Conservation (phyloP, 2,888 invertebrate species). For the Eulithis prunata region DNA sequence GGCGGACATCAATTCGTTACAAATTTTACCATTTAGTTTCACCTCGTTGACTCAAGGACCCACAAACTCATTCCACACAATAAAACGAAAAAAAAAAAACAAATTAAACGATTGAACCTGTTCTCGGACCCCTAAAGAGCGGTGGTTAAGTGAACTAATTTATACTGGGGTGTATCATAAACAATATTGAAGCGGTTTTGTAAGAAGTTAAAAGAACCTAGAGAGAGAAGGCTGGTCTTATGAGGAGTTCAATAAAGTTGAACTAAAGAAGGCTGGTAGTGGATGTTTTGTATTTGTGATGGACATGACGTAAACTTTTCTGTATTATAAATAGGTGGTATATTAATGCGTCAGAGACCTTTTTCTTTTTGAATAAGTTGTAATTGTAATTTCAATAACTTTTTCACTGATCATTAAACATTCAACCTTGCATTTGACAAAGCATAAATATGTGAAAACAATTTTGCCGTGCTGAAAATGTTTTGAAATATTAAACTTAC, state of each 20-base stretch:
- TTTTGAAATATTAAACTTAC: too few relatives aligned
- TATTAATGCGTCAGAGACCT: too few relatives aligned
- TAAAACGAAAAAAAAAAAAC: conserved; percentile 73
- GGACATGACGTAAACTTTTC: background rate
- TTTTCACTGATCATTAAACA: too few relatives aligned
- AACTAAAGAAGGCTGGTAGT: too few relatives aligned
- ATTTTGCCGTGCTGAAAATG: too few relatives aligned
- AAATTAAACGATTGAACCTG: conserved; percentile 81
- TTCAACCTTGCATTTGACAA: too few relatives aligned
- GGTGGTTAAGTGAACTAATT: conserved; percentile 80
- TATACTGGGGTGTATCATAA: conserved; percentile 78
- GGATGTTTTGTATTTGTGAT: background rate
- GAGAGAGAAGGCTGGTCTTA: too few relatives aligned
- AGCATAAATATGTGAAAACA: too few relatives aligned
- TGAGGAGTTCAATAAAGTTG: too few relatives aligned
- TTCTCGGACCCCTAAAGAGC: conserved; percentile 81
- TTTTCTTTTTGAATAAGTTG: too few relatives aligned
- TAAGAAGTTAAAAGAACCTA: conserved; percentile 7
- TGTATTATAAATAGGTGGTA: too few relatives aligned
- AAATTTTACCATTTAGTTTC: conserved; percentile 81
- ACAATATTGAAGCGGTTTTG: conserved; percentile 59
- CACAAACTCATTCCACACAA: conserved; percentile 72
- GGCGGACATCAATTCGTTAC: conserved; percentile 82
- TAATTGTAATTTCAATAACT: too few relatives aligned
- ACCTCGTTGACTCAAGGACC: conserved; percentile 84